Evolutionary conservation across 2,113 vertebrate species (phyloP), one percentile per base, ranked within the genome.

Genomic region (Sardina pilchardus): DNA sequence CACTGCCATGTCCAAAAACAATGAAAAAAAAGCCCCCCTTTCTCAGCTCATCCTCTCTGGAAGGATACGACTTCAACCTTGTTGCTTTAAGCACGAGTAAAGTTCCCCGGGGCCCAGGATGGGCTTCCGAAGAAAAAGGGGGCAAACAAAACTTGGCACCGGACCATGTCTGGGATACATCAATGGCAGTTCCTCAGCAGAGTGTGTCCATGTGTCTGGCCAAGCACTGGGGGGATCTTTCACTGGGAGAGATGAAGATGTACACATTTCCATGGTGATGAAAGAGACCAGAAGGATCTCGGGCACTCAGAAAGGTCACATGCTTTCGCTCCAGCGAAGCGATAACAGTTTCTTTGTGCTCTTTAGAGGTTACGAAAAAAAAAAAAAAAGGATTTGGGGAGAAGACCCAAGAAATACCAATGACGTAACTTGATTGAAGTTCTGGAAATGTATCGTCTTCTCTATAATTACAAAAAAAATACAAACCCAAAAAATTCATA

Each of bases 401-500:
- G 2, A n/a, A 34, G 53, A 82, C 45, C 43, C 14, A 81, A 39
- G 42, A 50, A 75, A 84, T 53, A 48, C 53, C 45, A 87, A 56
- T 43, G 10, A 80, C 4, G n/a, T 82, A 30, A 45, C 82, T 50
- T 47, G n/a, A 16, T 24, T 24, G 1, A 26, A 82, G 81, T 87
- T 82, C 47, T 63, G 14, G 45, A 84, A 30, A 80, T 47, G 81
- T 39, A 83, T 53, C 21, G 82, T 75, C 12, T 44, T 47, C 24
- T 30, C n/a, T 19, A 86, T 26, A 56, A 90, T 91, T 5, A 7
- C 6, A 78, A 86, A 90, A 91, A 91, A 91, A 81, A 86, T 85
- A 86, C 12, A 67, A 88, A 90, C 75, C 78, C 75, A 89, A 87
- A 89, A 84, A 56, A 81, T 90, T 90, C 85, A 82, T 39, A 88